Evolutionary conservation across 53 echinoderm and acorn worm genomes (phyloP).

Genomic region (Henricia sp.): DNA sequence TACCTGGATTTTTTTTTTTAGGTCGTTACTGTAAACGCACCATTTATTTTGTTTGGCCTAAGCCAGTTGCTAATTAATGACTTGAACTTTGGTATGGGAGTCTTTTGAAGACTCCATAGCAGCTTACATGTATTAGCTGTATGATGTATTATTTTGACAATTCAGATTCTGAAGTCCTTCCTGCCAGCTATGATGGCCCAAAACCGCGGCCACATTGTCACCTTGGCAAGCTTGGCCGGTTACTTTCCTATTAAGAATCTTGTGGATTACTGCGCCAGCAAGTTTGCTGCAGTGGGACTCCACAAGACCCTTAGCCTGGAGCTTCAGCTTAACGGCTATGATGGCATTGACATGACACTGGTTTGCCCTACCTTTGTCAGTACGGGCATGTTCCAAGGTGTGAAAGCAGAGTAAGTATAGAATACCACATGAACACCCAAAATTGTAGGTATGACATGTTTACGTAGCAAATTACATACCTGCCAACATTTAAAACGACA

Average conservation of each 20-base stretch:
- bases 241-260: slow-evolving; percentile 70
- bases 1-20: no score
- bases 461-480: no score
- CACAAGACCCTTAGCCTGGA: slow-evolving; percentile 82
- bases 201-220: slow-evolving; percentile 92
- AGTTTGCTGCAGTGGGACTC: slow-evolving; percentile 91
- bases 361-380: slow-evolving; percentile 86
- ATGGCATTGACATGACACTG: slow-evolving; percentile 81
- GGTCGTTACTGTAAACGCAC: no score
- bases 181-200: slow-evolving; percentile 82
- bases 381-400: slow-evolving; percentile 94
- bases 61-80: no score
- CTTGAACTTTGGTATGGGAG: no score
- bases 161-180: slow-evolving; percentile 91
- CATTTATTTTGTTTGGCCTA: no score
- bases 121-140: no score
- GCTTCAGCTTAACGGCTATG: slow-evolving; percentile 58
- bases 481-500: no score
- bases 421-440: no score
- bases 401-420: slow-evolving; percentile 69
- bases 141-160: no score
- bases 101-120: no score
- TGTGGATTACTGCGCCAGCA: slow-evolving; percentile 93
- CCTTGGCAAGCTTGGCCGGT: slow-evolving; percentile 87
- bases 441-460: no score